These are phyloP conservation scores for Bucco capensis DNA, from an alignment of 2,113 vertebrate genomes.

Conservation along the genomic window DNA sequence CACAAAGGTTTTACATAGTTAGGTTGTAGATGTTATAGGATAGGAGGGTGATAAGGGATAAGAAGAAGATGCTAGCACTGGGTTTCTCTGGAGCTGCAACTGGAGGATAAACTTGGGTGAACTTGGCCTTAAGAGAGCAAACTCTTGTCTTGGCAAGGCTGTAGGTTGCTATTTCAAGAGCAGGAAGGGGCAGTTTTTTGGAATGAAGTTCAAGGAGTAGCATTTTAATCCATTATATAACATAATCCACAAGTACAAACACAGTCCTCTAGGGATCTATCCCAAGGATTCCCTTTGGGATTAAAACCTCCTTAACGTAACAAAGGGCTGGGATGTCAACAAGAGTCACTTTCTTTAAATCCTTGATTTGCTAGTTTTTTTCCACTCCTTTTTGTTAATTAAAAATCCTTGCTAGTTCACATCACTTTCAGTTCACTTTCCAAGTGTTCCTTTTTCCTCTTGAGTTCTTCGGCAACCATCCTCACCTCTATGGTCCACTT, in stretches of 20 bases:
- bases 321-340: neutral
- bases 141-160: neutral
- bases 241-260: neutral
- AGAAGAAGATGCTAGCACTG: neutral
- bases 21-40: neutral
- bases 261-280: neutral
- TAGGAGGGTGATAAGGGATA: neutral
- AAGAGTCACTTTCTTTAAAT: neutral
- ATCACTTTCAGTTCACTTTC: neutral
- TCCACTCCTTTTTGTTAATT: neutral
- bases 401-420: neutral
- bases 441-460: neutral
- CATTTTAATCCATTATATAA: neutral
- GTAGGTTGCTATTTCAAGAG: neutral
- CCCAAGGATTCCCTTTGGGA: neutral
- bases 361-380: neutral
- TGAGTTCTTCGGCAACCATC: neutral
- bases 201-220: neutral
- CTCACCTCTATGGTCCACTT: neutral
- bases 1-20: neutral
- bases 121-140: neutral
- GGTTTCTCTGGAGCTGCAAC: neutral
- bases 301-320: neutral
- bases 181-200: neutral
- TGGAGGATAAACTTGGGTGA: neutral